These are phyloP conservation scores for Julus scandinavius DNA, from an alignment of 2,888 invertebrate genomes.

Conservation along the genomic window DNA sequence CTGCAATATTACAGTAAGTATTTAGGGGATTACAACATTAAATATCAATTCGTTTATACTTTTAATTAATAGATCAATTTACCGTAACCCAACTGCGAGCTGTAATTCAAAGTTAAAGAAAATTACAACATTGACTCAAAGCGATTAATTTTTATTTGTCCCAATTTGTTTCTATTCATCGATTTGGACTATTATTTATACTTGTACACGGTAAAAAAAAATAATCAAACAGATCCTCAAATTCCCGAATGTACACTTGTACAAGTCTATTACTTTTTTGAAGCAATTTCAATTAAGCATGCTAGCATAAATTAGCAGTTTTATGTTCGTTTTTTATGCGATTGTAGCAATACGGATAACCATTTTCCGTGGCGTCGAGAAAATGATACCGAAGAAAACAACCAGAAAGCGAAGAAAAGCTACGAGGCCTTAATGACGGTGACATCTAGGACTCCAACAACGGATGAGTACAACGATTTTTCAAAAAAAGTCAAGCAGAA, in stretches of 20 bases:
- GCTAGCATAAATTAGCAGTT: conserved; percentile 32
- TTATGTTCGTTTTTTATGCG: neutral
- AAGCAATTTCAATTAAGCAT: conserved; percentile 6
- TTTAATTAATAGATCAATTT: no score
- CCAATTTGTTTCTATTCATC: neutral
- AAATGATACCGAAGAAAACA: conserved; percentile 81
- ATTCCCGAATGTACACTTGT: neutral
- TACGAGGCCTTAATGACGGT: conserved; percentile 89
- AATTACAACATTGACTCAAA: neutral
- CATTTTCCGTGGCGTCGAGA: conserved; percentile 85
- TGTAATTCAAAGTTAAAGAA: neutral
- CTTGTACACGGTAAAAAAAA: neutral
- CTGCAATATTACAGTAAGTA: no score
- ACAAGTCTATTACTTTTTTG: neutral
- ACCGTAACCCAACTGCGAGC: no score
- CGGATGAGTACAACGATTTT: conserved; percentile 53
- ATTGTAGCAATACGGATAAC: conserved; percentile 64
- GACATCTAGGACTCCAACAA: conserved; percentile 74
- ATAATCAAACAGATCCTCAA: neutral
- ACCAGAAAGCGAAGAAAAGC: conserved; percentile 84
- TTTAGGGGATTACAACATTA: no score
- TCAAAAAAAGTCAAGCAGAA: conserved; percentile 55
- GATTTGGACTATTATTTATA: neutral
- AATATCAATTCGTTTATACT: no score
- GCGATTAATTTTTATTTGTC: neutral